Evolutionary conservation across 2,797 vertebrate genomes (phyloP).

Genomic region (Thamnophis elegans): DNA sequence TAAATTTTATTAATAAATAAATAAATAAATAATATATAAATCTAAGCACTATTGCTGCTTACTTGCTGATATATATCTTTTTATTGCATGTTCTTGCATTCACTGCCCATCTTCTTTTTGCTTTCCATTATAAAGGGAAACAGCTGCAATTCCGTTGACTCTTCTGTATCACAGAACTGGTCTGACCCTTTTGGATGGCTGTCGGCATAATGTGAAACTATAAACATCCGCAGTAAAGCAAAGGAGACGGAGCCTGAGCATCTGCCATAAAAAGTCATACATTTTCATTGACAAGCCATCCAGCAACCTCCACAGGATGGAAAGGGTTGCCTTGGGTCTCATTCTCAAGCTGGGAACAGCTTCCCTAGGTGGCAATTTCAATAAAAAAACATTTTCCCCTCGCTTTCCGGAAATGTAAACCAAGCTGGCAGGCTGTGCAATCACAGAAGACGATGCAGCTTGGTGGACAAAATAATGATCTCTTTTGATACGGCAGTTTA

Average conservation of each 20-base stretch:
- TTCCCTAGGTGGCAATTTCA: neutral
- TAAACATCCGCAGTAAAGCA: neutral
- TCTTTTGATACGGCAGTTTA: neutral
- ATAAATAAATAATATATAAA: too few species aligned
- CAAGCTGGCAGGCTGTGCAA: neutral
- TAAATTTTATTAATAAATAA: too few species aligned
- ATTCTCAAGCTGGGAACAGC: neutral
- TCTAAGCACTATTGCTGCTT: neutral
- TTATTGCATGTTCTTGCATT: neutral
- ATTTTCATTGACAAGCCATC: neutral
- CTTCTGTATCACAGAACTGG: neutral
- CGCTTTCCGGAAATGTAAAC: neutral
- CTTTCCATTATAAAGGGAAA: neutral
- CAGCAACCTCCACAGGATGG: neutral
- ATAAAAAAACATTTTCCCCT: neutral
- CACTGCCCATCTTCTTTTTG: neutral
- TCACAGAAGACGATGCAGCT: neutral
- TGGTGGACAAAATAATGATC: neutral
- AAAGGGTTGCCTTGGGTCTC: neutral
- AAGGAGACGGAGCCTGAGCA: neutral
- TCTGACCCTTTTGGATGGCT: neutral
- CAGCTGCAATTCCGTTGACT: neutral
- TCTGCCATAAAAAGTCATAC: neutral
- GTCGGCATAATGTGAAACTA: neutral
- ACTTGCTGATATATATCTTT: neutral